A percentile compares a stretch with the other conserved stretches of the same genome.
These are phyloP conservation scores for Pelodytes ibericus DNA, from an alignment of 2,797 vertebrate genomes.

Conservation along the genomic window DNA sequence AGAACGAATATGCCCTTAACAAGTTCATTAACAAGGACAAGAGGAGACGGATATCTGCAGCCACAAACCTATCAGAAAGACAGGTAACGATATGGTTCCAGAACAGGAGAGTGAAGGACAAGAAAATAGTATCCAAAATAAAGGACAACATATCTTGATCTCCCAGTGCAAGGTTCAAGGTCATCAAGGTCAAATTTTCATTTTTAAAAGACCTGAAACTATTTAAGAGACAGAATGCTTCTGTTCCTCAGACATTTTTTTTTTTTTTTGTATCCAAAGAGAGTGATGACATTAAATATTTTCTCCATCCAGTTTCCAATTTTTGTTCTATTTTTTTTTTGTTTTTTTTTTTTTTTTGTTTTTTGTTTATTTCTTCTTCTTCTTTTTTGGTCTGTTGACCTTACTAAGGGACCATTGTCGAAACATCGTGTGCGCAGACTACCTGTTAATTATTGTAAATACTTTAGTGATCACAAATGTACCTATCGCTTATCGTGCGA, in stretches of 20 bases:
- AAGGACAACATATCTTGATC: constrained; percentile 79
- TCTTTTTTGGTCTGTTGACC: constrained; percentile 54
- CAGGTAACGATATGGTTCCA: constrained; percentile 91
- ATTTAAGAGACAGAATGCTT: background rate
- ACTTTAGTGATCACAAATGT: constrained; percentile 8
- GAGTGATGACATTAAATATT: background rate
- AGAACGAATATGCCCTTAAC: constrained; percentile 88
- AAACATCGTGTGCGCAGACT: background rate
- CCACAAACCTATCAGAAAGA: constrained; percentile 82
- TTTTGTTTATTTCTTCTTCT: too few species aligned
- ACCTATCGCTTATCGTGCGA: background rate
- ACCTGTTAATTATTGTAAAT: constrained; percentile 27
- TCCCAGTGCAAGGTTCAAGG: constrained; percentile 56
- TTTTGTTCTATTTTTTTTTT: constrained; percentile 36
- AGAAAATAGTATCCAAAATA: constrained; percentile 82
- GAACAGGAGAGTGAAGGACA: constrained; percentile 85
- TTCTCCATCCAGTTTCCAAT: constrained; percentile 40
- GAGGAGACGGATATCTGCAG: constrained; percentile 85
- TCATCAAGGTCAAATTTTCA: constrained; percentile 38
- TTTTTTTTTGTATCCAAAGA: too few species aligned
- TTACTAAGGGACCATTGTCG: constrained; percentile 15
- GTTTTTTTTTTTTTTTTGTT: constrained; percentile 38
- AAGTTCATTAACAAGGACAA: constrained; percentile 99
- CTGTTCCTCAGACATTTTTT: constrained; percentile 60
- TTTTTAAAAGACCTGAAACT: background rate